phyloP scores from a whole-genome alignment of 1,140 invertebrate genomes.

The Drosophila elegans region DNA sequence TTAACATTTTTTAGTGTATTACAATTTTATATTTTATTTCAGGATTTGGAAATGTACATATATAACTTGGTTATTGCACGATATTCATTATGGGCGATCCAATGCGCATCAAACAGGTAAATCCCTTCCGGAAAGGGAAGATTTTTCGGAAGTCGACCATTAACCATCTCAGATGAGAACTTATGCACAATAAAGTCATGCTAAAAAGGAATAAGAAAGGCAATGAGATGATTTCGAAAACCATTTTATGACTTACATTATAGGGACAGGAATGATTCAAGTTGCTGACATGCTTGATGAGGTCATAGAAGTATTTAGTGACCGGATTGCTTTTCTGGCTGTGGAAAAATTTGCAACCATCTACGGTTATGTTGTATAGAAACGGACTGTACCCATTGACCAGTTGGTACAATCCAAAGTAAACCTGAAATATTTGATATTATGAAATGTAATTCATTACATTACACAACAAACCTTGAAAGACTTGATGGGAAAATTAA shows the following conservation, averaged over 20 bases:
- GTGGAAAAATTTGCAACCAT: conserved; percentile 1
- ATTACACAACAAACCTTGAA: background rate
- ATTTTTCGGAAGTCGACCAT: background rate
- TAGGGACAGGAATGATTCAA: conserved; percentile 18
- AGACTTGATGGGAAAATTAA: background rate
- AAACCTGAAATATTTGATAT: background rate
- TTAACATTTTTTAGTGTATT: too few relatives aligned
- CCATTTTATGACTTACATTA: background rate
- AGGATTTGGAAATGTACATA: background rate
- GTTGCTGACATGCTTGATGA: background rate
- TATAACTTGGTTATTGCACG: background rate
- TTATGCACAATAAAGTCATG: background rate
- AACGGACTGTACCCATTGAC: conserved; percentile 7
- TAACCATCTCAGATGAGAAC: background rate
- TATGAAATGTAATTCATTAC: too few relatives aligned
- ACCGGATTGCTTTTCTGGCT: background rate
- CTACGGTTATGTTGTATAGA: background rate
- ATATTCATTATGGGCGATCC: background rate
- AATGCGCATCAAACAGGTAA: background rate
- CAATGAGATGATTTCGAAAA: background rate
- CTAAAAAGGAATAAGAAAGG: background rate
- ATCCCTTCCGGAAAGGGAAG: conserved; percentile 2
- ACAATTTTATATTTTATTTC: background rate
- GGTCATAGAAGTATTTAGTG: background rate
- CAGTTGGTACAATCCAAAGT: background rate